phyloP scores from a whole-genome alignment of 2,888 invertebrate species.

The Brenthis daphne region DNA sequence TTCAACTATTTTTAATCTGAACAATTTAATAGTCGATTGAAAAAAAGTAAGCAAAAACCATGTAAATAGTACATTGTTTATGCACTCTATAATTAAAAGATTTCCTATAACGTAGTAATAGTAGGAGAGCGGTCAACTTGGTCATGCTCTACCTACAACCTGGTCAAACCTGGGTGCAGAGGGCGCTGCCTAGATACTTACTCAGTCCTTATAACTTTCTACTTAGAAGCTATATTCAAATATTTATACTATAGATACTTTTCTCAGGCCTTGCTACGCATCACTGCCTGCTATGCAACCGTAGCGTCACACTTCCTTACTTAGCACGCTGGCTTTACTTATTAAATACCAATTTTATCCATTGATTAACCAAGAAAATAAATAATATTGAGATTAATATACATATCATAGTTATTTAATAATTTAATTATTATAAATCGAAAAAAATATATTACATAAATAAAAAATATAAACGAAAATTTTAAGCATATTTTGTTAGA shows the following conservation, averaged over 20 bases:
- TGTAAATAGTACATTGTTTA: conserved; percentile 7
- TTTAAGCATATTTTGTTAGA: too few relatives aligned
- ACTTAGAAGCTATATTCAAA: conserved; percentile 32
- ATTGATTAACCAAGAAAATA: conserved; percentile 11
- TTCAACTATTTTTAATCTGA: neutral
- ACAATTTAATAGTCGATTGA: neutral
- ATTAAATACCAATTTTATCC: conserved; percentile 30
- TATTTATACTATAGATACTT: conserved; percentile 49
- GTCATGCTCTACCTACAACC: conserved; percentile 43
- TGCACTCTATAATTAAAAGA: conserved; percentile 19
- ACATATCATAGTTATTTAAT: too few relatives aligned
- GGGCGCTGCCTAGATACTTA: conserved; percentile 27
- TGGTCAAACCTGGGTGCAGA: conserved; percentile 30
- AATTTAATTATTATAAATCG: too few relatives aligned
- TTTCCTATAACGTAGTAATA: conserved; percentile 35
- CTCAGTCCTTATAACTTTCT: conserved; percentile 26
- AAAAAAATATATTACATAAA: too few relatives aligned
- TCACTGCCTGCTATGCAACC: conserved; percentile 51
- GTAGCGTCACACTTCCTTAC: conserved; percentile 43
- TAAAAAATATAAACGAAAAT: too few relatives aligned
- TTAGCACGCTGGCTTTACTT: conserved; percentile 34
- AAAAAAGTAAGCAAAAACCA: neutral
- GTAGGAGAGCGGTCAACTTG: conserved; percentile 42
- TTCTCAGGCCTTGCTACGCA: conserved; percentile 56
- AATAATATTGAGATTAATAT: neutral